Conservation (phyloP, 1,140 invertebrate genomes). For the Temnothorax longispinosus region DNA sequence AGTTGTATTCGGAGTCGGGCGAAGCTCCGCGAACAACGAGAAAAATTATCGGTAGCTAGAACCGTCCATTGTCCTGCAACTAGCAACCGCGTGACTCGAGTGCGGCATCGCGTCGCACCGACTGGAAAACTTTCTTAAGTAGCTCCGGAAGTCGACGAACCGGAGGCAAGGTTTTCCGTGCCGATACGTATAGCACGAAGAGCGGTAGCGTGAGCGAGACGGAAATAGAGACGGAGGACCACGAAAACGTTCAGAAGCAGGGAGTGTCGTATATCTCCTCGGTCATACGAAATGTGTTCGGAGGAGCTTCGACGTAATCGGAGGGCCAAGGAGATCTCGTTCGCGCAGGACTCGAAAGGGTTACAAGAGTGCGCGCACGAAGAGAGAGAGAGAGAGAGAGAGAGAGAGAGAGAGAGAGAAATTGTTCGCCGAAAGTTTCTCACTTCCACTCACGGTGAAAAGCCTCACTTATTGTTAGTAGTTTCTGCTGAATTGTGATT, state of each 20-base stretch:
- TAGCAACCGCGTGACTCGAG: slow-evolving; percentile 30
- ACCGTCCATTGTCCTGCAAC: slow-evolving; percentile 61
- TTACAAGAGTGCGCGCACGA: background rate
- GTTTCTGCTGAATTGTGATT: slow-evolving; percentile 51
- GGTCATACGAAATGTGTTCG: slow-evolving; percentile 34
- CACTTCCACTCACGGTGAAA: slow-evolving; percentile 3
- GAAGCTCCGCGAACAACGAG: slow-evolving; percentile 5
- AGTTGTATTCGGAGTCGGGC: slow-evolving; percentile 39
- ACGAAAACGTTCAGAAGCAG: background rate
- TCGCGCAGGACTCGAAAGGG: slow-evolving; percentile 32
- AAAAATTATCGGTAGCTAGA: slow-evolving; percentile 54
- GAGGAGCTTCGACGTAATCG: slow-evolving; percentile 52
- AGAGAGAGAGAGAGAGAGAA: background rate
- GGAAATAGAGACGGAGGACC: background rate
- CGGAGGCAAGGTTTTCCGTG: slow-evolving; percentile 36
- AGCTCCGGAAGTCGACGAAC: slow-evolving; percentile 57
- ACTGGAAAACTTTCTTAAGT: slow-evolving; percentile 68
- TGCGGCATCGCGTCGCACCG: slow-evolving; percentile 34
- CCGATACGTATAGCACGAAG: slow-evolving; percentile 41
- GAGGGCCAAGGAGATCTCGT: slow-evolving; percentile 49
- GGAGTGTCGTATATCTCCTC: slow-evolving; percentile 18
- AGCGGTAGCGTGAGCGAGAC: background rate
- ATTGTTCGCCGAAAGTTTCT: slow-evolving; percentile 67
- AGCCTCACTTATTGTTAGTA: slow-evolving; percentile 45
- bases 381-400: background rate